These are phyloP conservation scores for Parasteatoda tepidariorum DNA, from an alignment of 1,140 invertebrate species.

Conservation along the genomic window DNA sequence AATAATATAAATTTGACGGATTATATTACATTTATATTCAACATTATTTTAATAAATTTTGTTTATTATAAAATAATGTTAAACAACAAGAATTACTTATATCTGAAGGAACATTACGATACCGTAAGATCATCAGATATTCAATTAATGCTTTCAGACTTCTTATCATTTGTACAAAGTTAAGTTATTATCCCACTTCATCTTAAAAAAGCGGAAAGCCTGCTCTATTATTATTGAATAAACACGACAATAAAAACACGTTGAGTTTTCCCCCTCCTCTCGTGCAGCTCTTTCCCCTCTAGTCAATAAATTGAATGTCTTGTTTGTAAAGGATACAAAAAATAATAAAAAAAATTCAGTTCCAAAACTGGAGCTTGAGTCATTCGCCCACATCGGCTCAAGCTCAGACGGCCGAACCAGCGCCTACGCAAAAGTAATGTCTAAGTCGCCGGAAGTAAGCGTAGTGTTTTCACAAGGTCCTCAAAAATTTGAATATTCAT, in stretches of 20 bases:
- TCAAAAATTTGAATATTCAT: conserved; percentile 40
- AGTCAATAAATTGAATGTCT: conserved; percentile 41
- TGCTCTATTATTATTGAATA: background rate
- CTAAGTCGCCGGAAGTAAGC: conserved; percentile 34
- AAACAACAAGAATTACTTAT: too few relatives aligned
- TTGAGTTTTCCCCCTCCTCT: background rate
- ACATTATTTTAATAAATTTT: too few relatives aligned
- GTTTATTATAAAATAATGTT: too few relatives aligned
- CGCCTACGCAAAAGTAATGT: conserved; percentile 8
- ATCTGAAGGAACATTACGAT: too few relatives aligned
- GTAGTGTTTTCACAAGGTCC: conserved; percentile 28
- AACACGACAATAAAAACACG: background rate
- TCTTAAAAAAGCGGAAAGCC: too few relatives aligned
- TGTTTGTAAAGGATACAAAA: background rate
- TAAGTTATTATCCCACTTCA: too few relatives aligned
- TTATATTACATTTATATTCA: too few relatives aligned
- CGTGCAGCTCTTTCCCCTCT: background rate
- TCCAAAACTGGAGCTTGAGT: conserved; percentile 50
- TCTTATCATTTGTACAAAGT: too few relatives aligned
- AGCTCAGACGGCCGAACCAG: conserved; percentile 14
- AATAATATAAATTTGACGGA: too few relatives aligned
- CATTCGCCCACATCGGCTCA: conserved; percentile 47
- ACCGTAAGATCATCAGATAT: too few relatives aligned
- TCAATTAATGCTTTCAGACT: too few relatives aligned
- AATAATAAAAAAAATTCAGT: conserved; percentile 18